Conservation (phyloP, 2,113 vertebrate genomes). For the Otis tarda region DNA sequence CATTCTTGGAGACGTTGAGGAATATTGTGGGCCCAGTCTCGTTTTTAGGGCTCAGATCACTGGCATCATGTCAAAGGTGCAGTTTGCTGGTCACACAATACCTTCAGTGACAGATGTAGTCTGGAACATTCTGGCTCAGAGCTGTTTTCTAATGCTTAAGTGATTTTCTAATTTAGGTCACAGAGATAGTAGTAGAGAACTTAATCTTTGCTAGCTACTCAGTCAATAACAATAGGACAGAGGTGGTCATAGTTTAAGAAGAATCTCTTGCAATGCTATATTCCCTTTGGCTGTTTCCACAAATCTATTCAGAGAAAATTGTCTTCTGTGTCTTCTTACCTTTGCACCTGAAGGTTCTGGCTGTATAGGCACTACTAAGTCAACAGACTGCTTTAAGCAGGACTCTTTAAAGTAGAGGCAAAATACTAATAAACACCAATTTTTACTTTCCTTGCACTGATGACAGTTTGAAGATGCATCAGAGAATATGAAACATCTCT, state of each 20-base stretch:
- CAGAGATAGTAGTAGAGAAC: background rate
- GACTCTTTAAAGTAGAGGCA: background rate
- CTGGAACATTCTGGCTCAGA: background rate
- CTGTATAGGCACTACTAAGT: background rate
- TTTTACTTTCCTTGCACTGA: background rate
- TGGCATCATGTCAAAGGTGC: background rate
- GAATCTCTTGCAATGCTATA: background rate
- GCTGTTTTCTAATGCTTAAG: background rate
- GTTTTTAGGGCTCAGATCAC: background rate
- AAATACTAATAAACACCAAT: background rate
- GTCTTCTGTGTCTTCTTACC: background rate
- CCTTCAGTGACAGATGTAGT: background rate
- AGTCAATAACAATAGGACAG: background rate
- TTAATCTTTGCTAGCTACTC: background rate
- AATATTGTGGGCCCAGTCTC: background rate
- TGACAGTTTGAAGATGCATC: background rate
- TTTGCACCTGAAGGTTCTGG: background rate
- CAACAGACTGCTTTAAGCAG: background rate
- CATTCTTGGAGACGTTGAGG: background rate
- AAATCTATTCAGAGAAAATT: background rate
- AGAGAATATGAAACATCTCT: background rate
- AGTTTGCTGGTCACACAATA: background rate
- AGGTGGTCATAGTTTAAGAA: background rate
- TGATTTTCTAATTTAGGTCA: background rate
- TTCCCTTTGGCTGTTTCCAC: background rate